These are phyloP conservation scores for Channa striata DNA, from an alignment of 2,797 vertebrate genomes.

Conservation along the genomic window DNA sequence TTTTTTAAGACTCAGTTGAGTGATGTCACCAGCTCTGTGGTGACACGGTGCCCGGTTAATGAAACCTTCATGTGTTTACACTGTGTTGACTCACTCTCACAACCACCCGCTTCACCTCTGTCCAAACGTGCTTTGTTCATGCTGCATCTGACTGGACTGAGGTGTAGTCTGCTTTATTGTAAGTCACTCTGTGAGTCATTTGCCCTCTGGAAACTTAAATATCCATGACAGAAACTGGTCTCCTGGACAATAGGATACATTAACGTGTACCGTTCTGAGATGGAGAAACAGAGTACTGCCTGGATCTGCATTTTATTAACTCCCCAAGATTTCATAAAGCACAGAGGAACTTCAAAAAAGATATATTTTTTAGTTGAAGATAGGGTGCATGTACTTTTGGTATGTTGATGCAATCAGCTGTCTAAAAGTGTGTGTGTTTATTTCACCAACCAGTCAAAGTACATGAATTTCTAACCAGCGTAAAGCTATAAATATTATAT, in stretches of 20 bases:
- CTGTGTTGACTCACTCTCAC: slow-evolving; percentile 15
- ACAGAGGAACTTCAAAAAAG: neutral
- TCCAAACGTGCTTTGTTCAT: slow-evolving; percentile 16
- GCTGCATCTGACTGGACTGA: neutral
- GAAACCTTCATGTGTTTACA: slow-evolving; percentile 48
- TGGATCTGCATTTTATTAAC: slow-evolving; percentile 18
- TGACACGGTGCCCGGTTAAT: slow-evolving; percentile 32
- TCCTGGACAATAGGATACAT: neutral
- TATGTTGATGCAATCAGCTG: neutral
- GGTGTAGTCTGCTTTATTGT: neutral
- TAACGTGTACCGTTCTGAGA: neutral
- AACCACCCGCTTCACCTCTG: neutral
- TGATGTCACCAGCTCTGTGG: neutral
- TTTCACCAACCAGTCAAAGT: neutral
- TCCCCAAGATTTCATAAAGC: neutral
- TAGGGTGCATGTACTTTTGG: neutral
- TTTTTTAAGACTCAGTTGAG: neutral
- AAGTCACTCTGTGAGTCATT: neutral
- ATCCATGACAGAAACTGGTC: neutral
- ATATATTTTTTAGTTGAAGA: neutral
- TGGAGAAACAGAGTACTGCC: neutral
- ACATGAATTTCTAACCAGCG: too few species aligned
- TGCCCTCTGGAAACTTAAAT: neutral
- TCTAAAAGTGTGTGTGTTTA: neutral
- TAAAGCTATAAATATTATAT: neutral